phyloP scores from a whole-genome alignment of 2,888 invertebrate genomes.

The Gonocerus acuteangulatus region DNA sequence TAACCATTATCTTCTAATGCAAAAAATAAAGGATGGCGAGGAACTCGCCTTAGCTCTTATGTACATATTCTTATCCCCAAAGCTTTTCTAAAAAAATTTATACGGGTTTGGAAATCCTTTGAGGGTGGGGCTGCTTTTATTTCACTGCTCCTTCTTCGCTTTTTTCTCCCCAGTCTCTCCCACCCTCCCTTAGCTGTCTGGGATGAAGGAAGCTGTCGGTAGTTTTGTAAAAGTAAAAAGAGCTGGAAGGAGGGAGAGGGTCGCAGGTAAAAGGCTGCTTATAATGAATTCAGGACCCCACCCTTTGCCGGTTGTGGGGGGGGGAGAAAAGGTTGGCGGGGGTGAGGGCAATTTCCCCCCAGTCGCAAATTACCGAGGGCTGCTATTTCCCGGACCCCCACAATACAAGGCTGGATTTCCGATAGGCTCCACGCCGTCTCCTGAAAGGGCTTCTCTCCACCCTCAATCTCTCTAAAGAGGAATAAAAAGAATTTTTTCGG shows the following conservation, averaged over 20 bases:
- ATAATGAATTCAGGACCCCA: constrained; percentile 27
- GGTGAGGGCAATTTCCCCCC: constrained; percentile 11
- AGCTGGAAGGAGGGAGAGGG: constrained; percentile 6
- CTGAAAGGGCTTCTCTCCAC: constrained; percentile 6
- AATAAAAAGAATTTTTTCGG: constrained; percentile 9
- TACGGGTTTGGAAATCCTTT: no score
- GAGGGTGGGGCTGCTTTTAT: no score
- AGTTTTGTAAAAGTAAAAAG: constrained; percentile 24
- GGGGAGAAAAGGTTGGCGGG: neutral
- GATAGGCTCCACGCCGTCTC: neutral
- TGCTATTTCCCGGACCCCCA: constrained; percentile 7
- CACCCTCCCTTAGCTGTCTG: neutral
- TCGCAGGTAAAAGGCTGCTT: constrained; percentile 20
- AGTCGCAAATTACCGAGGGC: neutral
- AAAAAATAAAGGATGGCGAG: no score
- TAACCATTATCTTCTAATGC: no score
- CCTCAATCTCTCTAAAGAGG: neutral
- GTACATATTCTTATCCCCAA: no score
- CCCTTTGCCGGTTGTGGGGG: neutral
- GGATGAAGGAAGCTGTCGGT: neutral
- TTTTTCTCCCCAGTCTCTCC: neutral
- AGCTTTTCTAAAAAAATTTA: no score
- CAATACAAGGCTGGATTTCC: constrained; percentile 17
- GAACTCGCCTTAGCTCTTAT: no score
- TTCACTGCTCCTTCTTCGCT: neutral